Percentiles rank a stretch among this genome's conserved stretches.
Conservation (phyloP, 2,797 vertebrate species). For the Leptoclinus maculatus region DNA sequence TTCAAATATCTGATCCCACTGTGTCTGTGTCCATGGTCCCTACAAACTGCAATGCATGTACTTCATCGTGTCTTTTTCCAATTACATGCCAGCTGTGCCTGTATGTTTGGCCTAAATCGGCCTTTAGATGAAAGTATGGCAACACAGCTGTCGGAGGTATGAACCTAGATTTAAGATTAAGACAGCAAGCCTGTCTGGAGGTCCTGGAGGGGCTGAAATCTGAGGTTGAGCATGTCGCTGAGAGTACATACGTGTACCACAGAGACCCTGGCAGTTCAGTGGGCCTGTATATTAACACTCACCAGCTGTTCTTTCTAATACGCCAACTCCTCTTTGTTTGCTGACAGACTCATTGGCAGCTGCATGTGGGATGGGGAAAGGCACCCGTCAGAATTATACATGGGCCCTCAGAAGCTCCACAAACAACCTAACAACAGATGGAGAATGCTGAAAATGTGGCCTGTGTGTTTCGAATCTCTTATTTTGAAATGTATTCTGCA, state of each 20-base stretch:
- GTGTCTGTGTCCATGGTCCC: not conserved
- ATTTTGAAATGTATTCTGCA: slow-evolving; percentile 47
- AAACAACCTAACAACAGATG: slow-evolving; percentile 71
- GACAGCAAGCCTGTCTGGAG: slow-evolving; percentile 38
- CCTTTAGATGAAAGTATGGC: slow-evolving; percentile 27
- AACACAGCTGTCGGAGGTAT: slow-evolving; percentile 48
- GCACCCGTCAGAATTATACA: slow-evolving; percentile 77
- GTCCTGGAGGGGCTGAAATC: slow-evolving; percentile 49
- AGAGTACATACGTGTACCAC: slow-evolving; percentile 44
- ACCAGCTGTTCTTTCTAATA: slow-evolving; percentile 74
- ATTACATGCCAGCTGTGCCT: slow-evolving; percentile 23
- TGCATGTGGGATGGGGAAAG: slow-evolving; percentile 67
- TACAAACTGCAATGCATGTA: not conserved
- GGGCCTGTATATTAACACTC: slow-evolving; percentile 62
- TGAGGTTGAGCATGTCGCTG: slow-evolving; percentile 38
- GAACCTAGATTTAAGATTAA: slow-evolving; percentile 66
- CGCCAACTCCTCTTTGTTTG: slow-evolving; percentile 75
- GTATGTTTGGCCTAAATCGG: slow-evolving; percentile 33
- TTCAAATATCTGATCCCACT: not conserved
- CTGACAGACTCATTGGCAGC: slow-evolving; percentile 74
- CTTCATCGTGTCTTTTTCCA: not conserved
- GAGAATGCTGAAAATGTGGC: slow-evolving; percentile 54
- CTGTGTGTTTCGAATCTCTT: slow-evolving; percentile 36
- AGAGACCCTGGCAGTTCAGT: slow-evolving; percentile 57
- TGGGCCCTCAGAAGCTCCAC: slow-evolving; percentile 53